Base-by-base conservation (phyloP, 2,888 invertebrate species). In the Rhagophthalmus giganteus region DNA sequence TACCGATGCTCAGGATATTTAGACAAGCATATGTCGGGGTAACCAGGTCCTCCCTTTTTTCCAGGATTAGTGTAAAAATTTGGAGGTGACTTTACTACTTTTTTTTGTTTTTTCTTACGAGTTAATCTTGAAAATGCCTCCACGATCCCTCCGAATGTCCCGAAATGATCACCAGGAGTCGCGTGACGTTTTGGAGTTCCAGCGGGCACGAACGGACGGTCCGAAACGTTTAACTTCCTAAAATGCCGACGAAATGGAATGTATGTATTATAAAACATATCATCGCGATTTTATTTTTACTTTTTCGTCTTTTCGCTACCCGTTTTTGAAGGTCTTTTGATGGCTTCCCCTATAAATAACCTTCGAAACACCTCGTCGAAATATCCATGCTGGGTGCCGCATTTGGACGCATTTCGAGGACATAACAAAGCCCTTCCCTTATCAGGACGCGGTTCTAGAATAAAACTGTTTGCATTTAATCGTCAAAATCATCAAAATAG, bases 21-120 rank as follows among this genome's bases (percentile, higher is more conserved):
- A 45, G 70, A 76, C 1, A 81, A 52, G 28, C 76, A 72, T 42
- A 79, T 78, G 57, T 81, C 67, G 1, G 67, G 64, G 62, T 80
- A 81, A 15, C 81, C 81, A 11, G 75, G 75, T 1, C 80, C 79
- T 5, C 81, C 81, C 35, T 74, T 70, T 61, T 75, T 77, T 1
- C 66, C 72, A 12, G 75, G 75, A 54, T 62, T 71, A 0, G 74
- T 70, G 5, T 70, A 10, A 8, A 72, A 65, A 57, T 71, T 72
- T 1, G 58, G 57, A 12, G 58, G 41, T 61, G 59, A 40, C 45
- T 27, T 8, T 31, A 50, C 55, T n/a, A n/a, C n/a, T n/a, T n/a
- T n/a, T 33, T 27, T 27, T 10, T 40, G 50, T 24, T 57, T 26
- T 54, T 63, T 49, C 27, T 11, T 57, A 16, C 45, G 54, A 58